These are phyloP conservation scores for Piezodorus guildinii DNA, from an alignment of 1,140 invertebrate genomes.

Conservation along the genomic window DNA sequence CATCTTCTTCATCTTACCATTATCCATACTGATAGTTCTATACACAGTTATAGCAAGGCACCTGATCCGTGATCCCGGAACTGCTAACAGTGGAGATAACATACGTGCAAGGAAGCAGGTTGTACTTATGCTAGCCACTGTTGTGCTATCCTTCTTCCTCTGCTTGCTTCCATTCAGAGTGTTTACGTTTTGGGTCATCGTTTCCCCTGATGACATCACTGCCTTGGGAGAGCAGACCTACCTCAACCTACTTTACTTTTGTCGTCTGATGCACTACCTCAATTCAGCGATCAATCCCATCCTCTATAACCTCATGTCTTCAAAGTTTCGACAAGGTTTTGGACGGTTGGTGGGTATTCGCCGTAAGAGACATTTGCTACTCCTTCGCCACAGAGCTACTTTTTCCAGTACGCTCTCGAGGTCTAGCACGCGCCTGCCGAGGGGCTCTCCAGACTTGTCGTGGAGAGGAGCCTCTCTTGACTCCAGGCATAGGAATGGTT, in stretches of 20 bases:
- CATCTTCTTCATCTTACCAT: slow-evolving; percentile 63
- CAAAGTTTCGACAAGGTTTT: slow-evolving; percentile 70
- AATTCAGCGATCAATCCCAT: slow-evolving; percentile 77
- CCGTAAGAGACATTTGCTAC: slow-evolving; percentile 19
- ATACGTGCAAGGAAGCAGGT: slow-evolving; percentile 52
- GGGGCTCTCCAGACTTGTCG: slow-evolving; percentile 24
- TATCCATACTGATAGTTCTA: slow-evolving; percentile 58
- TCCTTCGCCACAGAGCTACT: slow-evolving; percentile 26
- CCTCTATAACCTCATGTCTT: slow-evolving; percentile 73
- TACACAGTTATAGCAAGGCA: slow-evolving; percentile 66
- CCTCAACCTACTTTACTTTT: slow-evolving; percentile 68
- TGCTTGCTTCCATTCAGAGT: slow-evolving; percentile 74
- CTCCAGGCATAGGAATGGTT: slow-evolving; percentile 31
- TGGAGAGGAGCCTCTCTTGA: slow-evolving; percentile 30
- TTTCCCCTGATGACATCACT: slow-evolving; percentile 47
- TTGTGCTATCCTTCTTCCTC: slow-evolving; percentile 74
- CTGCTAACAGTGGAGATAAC: slow-evolving; percentile 44
- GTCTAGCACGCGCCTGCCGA: slow-evolving; percentile 22
- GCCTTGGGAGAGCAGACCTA: slow-evolving; percentile 56
- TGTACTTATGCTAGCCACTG: slow-evolving; percentile 68
- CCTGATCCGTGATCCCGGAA: slow-evolving; percentile 50
- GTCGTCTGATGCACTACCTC: slow-evolving; percentile 71
- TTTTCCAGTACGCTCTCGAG: slow-evolving; percentile 28
- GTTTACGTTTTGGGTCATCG: slow-evolving; percentile 67
- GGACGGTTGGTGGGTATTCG: slow-evolving; percentile 43